Evolutionary conservation across 2,113 vertebrate species (phyloP), one percentile per base, ranked within the genome.

Genomic region (Gadus macrocephalus): DNA sequence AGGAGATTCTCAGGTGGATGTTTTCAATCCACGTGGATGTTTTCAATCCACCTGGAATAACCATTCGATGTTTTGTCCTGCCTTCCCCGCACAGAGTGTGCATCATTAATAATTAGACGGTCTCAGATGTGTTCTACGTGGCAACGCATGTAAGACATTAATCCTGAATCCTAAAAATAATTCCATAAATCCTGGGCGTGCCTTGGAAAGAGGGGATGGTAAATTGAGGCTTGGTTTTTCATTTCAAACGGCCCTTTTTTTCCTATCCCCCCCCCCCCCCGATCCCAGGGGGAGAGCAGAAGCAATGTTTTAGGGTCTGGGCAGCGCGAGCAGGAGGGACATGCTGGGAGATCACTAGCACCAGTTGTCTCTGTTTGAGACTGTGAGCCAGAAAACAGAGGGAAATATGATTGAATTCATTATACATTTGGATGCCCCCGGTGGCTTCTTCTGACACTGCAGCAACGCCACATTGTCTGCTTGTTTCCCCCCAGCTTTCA

Each of bases 131-230:
- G 8, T 90, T 89, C 79, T 71, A 79, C 86, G 85, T 85, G 80
- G 90, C 85, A 85, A 85, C 87, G 71, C 75, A 78, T 73, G 72
- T 74, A 15, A 56, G 17, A 56, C 11, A 16, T 56, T 56, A 56
- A 4, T 12, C 4, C 55, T 25, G 15, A 38, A 35, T 7, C 15
- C 15, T 4, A 73, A 80, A 69, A 82, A 77, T 83, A 89, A 90
- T 91, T 84, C 82, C 90, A 91, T 90, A 89, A 86, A 86, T 85
- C 84, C 85, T 78, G 88, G 82, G 81, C 14, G 74, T 86, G 88
- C 80, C 83, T 83, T 75, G 80, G 88, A 85, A 84, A 85, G 78
- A 78, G 84, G 73, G 75, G 84, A 87, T 80, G 83, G 87, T 89
- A 90, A 91, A 90, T 77, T 69, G 60, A 78, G 77, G 82, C 83